Percentiles rank a stretch among this genome's conserved stretches.
Conservation (phyloP, 2,797 vertebrate species). For the Brachyrhaphis roseni region DNA sequence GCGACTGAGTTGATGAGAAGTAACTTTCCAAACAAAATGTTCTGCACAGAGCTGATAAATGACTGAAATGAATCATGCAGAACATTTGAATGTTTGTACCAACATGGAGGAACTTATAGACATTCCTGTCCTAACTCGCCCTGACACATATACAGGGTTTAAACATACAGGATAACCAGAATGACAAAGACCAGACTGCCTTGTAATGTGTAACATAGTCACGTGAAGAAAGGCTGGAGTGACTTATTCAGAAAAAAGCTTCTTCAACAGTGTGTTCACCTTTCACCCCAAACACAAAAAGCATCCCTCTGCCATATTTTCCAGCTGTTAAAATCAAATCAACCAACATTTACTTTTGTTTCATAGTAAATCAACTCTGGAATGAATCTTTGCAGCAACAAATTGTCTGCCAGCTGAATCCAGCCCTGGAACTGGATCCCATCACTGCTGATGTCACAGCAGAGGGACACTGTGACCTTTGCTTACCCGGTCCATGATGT, state of each 20-base stretch:
- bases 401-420: conserved; percentile 7
- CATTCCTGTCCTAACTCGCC: neutral
- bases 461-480: neutral
- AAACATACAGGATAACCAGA: conserved; percentile 5
- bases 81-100: neutral
- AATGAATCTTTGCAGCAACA: conserved; percentile 18
- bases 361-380: conserved; percentile 2
- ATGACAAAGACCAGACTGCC: conserved; percentile 28
- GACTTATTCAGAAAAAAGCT: neutral
- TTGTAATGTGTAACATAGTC: conserved; percentile 27
- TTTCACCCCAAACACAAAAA: conserved; percentile 6
- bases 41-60: neutral
- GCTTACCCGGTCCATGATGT: conserved; percentile 97
- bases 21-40: neutral
- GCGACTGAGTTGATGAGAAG: neutral
- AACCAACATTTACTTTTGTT: conserved; percentile 8
- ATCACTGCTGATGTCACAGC: neutral
- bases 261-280: neutral
- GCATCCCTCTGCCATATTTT: conserved; percentile 5
- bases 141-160: conserved; percentile 1
- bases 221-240: neutral
- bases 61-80: neutral
- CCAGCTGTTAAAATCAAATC: conserved; percentile 4
- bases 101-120: neutral
- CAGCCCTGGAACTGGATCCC: conserved; percentile 20